These are phyloP conservation scores for Stomorhina lunata DNA, from an alignment of 2,888 invertebrate species.

Conservation along the genomic window DNA sequence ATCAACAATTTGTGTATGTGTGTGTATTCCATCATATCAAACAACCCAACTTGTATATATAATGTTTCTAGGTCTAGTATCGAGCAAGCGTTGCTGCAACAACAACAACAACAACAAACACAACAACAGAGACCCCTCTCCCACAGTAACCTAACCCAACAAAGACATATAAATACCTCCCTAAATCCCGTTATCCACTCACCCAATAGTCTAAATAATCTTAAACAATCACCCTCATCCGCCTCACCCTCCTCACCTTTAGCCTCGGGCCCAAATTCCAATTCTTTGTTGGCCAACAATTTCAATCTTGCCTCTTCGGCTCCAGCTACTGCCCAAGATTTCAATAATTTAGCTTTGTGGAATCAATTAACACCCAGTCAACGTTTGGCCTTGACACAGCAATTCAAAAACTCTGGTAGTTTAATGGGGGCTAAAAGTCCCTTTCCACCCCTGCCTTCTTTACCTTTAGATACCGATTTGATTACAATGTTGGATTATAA, in stretches of 20 bases:
- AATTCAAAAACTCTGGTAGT: constrained; percentile 70
- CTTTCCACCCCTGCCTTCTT: constrained; percentile 73
- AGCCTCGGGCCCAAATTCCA: constrained; percentile 56
- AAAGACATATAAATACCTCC: constrained; percentile 69
- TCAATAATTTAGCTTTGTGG: constrained; percentile 77
- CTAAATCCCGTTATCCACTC: constrained; percentile 54
- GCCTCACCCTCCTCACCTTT: constrained; percentile 48
- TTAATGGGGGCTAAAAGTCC: constrained; percentile 49
- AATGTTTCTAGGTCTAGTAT: constrained; percentile 81
- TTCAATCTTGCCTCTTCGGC: constrained; percentile 73
- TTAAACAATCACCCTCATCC: constrained; percentile 34
- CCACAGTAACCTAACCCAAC: constrained; percentile 50
- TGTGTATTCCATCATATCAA: constrained; percentile 69
- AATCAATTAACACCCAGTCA: constrained; percentile 76
- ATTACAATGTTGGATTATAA: constrained; percentile 77
- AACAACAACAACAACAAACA: constrained; percentile 71
- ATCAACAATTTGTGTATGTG: no score
- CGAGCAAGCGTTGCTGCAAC: constrained; percentile 79
- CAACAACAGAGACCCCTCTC: constrained; percentile 69
- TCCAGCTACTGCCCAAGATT: constrained; percentile 69
- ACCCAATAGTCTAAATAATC: constrained; percentile 49
- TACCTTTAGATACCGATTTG: constrained; percentile 75
- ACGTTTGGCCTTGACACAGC: constrained; percentile 74
- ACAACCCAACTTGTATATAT: constrained; percentile 76
- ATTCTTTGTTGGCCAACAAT: constrained; percentile 68